Evolutionary conservation across 2,888 invertebrate species (phyloP).

Genomic region (Eupithecia inturbata): DNA sequence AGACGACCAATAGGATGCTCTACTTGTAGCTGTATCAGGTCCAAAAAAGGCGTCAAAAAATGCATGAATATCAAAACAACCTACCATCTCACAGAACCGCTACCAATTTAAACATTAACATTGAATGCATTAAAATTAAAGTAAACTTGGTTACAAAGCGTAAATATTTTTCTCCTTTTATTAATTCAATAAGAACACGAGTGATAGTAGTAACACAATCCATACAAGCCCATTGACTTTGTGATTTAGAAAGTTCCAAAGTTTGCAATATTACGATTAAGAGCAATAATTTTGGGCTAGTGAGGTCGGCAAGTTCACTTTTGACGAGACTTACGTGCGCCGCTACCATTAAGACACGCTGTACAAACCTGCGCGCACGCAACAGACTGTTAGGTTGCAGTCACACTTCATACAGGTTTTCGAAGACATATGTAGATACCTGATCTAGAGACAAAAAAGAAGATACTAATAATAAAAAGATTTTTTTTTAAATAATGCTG

Average conservation of each 20-base stretch:
- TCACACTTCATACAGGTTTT: constrained; percentile 17
- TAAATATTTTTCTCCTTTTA: not conserved
- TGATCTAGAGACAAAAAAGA: not conserved
- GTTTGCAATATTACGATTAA: constrained; percentile 59
- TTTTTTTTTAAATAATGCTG: too few species aligned
- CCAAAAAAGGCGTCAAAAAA: not conserved
- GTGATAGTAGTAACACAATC: constrained; percentile 14
- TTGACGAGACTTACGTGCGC: constrained; percentile 59
- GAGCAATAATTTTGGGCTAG: constrained; percentile 58
- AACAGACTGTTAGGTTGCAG: constrained; percentile 50
- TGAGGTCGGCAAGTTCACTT: constrained; percentile 61
- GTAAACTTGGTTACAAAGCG: not conserved
- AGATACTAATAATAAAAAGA: too few species aligned
- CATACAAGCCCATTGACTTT: constrained; percentile 56
- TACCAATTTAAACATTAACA: not conserved
- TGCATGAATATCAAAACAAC: not conserved
- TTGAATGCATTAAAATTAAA: not conserved
- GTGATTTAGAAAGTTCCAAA: constrained; percentile 68
- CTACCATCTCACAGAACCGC: not conserved
- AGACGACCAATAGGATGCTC: not conserved
- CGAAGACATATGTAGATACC: not conserved
- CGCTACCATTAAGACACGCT: constrained; percentile 52
- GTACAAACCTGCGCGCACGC: constrained; percentile 55
- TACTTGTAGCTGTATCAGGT: not conserved
- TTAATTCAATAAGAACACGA: not conserved